A percentile compares a stretch with the other conserved stretches of the same genome.
Evolutionary conservation across 2,888 invertebrate genomes (phyloP).

Genomic region (Parelbella ahira): DNA sequence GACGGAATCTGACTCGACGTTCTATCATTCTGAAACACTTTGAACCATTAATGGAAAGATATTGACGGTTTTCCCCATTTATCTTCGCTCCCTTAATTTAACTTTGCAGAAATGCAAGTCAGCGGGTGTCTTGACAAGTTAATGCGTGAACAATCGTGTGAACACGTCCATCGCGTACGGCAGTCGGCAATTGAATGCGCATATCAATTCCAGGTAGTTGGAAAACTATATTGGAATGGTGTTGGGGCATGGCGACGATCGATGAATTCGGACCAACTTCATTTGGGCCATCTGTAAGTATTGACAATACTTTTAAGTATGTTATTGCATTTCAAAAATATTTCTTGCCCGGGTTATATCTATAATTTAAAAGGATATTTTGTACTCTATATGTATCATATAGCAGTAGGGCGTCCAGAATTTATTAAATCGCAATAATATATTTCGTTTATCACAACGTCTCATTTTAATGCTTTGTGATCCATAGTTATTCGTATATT

Average conservation of each 20-base stretch:
- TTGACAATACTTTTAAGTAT: no score
- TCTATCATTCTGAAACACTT: conserved; percentile 26
- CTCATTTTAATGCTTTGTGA: no score
- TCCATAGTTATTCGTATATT: no score
- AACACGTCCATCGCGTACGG: conserved; percentile 37
- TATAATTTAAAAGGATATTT: no score
- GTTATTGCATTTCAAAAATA: no score
- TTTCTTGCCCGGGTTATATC: no score
- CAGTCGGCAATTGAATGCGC: conserved; percentile 60
- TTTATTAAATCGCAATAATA: no score
- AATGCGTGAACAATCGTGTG: conserved; percentile 27
- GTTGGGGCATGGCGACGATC: conserved; percentile 4
- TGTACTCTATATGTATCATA: no score
- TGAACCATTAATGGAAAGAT: conserved; percentile 32
- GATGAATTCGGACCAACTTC: no score
- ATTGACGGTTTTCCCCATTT: conserved; percentile 37
- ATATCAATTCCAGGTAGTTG: conserved; percentile 46
- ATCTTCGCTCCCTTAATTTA: conserved; percentile 37
- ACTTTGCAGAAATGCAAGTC: conserved; percentile 37
- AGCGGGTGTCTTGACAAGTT: conserved; percentile 31
- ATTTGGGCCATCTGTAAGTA: no score
- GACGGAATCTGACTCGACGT: conserved; percentile 22
- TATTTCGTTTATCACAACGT: no score
- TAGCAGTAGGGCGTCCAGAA: no score
- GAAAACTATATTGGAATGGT: conserved; percentile 4